These are phyloP conservation scores for Coilia nasus DNA, from an alignment of 2,797 vertebrate species.

Conservation along the genomic window DNA sequence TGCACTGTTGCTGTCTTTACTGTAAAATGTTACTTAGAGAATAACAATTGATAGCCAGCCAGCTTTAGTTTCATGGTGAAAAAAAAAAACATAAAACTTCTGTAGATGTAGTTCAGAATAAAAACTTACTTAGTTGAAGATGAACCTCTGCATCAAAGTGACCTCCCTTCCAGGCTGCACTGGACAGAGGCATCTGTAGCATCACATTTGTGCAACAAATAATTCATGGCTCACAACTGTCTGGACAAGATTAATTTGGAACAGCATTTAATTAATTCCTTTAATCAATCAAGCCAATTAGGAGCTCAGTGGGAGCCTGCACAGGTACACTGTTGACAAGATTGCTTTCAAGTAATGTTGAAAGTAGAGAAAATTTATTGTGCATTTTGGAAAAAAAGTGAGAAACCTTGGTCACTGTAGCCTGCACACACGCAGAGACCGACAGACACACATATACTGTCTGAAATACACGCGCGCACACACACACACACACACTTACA, in stretches of 20 bases:
- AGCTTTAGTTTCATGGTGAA: neutral
- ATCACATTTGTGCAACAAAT: conserved; percentile 46
- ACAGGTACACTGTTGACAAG: conserved; percentile 41
- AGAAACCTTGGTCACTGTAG: conserved; percentile 9
- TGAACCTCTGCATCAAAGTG: conserved; percentile 40
- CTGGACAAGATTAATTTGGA: conserved; percentile 58
- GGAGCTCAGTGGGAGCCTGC: conserved; percentile 52
- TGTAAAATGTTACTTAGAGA: neutral
- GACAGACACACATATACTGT: too few relatives aligned
- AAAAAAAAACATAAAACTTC: too few relatives aligned
- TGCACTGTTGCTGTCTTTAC: neutral
- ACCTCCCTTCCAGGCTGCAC: conserved; percentile 44
- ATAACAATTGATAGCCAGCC: neutral
- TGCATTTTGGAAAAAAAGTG: neutral
- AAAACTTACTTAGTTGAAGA: neutral
- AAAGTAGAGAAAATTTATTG: conserved; percentile 16
- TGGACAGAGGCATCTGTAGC: conserved; percentile 39
- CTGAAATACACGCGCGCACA: too few relatives aligned
- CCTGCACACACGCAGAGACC: conserved; percentile 1
- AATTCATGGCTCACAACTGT: conserved; percentile 50
- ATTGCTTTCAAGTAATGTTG: neutral
- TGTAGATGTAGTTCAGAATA: too few relatives aligned
- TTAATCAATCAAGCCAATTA: conserved; percentile 62
- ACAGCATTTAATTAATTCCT: conserved; percentile 57
- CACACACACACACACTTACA: too few relatives aligned